Base-by-base conservation (phyloP, 1,140 invertebrate genomes). In the Drosophila athabasca region DNA sequence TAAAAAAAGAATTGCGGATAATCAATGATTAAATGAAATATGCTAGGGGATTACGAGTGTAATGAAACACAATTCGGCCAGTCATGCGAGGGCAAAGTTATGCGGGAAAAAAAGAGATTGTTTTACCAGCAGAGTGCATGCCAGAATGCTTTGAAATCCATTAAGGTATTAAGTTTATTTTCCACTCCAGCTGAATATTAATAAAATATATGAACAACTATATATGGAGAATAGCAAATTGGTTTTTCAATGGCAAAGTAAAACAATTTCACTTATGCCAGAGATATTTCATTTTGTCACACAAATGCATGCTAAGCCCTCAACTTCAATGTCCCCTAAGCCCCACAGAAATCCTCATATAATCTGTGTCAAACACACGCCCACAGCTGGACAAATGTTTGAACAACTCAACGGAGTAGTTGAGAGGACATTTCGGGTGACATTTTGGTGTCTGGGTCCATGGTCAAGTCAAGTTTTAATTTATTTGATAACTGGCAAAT, bases 381-480 rank as follows among this genome's bases (percentile, higher is more conserved):
- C 57, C 62, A 43, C 49, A 31, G 55, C 68, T 45, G 64, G 51
- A 44, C 67, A 70, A 66, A 46, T 69, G 65, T 82, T 82, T 82
- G 68, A 76, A 50, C 54, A 67, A 52, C 68, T 74, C 54, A 49
- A 54, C 46, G 45, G 77, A 74, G 79, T 11, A 70, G 65, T 71
- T 62, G 61, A 74, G 55, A 65, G 54, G 29, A 7, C 29, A 62
- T 70, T 76, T 74, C 62, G 76, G 74, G 73, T 58, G 29, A 31
- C 29, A 72, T 75, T 64, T 73, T 62, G 51, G 17, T 44, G 55
- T 54, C 55, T 64, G 64, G 79, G 79, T 87, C 79, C 84, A 68
- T 78, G 77, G 73, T 48, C 68, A 67, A 67, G 58, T 78, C 69
- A 68, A 67, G 58, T 87, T 87, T 76, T 85, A 62, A 84, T 85